These are phyloP conservation scores for Agrotis segetum DNA, from an alignment of 2,888 invertebrate genomes.

Conservation along the genomic window DNA sequence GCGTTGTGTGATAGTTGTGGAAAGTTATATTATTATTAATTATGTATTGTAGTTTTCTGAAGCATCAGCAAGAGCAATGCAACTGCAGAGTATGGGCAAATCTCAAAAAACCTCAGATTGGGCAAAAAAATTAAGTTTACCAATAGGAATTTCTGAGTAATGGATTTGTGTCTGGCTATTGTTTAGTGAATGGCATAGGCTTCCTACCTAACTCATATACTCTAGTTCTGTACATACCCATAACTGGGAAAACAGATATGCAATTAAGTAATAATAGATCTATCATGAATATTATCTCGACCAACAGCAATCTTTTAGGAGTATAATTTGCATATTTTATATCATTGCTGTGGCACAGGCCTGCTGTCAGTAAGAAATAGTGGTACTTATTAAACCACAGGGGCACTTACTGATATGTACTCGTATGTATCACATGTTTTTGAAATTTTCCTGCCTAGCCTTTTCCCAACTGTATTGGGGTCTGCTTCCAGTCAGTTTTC, in stretches of 20 bases:
- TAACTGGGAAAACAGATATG: background rate
- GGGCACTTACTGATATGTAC: fast-evolving
- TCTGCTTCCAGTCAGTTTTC: too few species aligned
- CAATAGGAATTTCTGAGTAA: background rate
- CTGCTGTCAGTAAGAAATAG: background rate
- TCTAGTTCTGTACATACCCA: background rate
- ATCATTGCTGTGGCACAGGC: background rate
- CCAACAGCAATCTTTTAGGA: background rate
- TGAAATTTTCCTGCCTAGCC: too few species aligned
- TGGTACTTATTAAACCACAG: background rate
- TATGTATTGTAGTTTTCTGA: background rate
- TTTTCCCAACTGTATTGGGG: too few species aligned
- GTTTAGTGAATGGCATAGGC: background rate
- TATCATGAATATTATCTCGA: background rate
- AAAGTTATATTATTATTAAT: too few species aligned
- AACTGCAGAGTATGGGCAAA: background rate
- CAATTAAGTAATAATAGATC: background rate
- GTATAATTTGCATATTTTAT: background rate
- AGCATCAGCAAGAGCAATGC: background rate
- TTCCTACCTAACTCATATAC: background rate
- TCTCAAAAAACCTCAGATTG: background rate
- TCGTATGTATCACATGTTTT: too few species aligned
- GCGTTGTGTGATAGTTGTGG: too few species aligned
- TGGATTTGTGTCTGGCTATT: background rate
- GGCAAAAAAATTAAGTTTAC: background rate